phyloP scores from a whole-genome alignment of 2,113 vertebrate species.

The Oostethus manadensis region DNA sequence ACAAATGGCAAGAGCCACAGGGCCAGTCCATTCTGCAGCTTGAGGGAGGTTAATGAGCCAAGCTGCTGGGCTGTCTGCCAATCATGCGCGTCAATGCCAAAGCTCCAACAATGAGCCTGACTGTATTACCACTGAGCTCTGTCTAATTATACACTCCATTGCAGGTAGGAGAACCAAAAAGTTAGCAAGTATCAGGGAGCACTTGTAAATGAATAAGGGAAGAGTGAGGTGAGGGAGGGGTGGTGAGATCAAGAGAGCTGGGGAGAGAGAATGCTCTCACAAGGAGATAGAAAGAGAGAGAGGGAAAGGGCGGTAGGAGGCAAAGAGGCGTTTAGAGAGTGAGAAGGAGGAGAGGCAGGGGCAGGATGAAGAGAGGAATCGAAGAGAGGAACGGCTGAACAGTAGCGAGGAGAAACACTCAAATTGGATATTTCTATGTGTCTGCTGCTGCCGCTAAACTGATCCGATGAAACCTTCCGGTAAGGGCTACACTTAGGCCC shows the following conservation, averaged over 20 bases:
- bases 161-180: constrained; percentile 51
- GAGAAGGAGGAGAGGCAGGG: constrained; percentile 68
- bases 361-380: constrained; percentile 61
- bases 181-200: constrained; percentile 52
- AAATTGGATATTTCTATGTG: constrained; percentile 69
- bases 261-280: constrained; percentile 34
- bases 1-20: constrained; percentile 60
- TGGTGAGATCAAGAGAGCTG: constrained; percentile 37
- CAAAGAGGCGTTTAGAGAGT: constrained; percentile 68
- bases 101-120: constrained; percentile 70
- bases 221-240: constrained; percentile 50
- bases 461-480: constrained; percentile 69
- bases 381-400: constrained; percentile 62
- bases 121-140: constrained; percentile 71
- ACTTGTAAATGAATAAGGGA: constrained; percentile 21
- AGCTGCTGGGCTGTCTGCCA: constrained; percentile 71
- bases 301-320: constrained; percentile 48
- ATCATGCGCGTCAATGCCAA: constrained; percentile 67
- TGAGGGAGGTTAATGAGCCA: constrained; percentile 75
- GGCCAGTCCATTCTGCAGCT: constrained; percentile 57
- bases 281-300: constrained; percentile 32
- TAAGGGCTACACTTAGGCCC: constrained; percentile 60
- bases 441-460: constrained; percentile 44
- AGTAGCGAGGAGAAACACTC: constrained; percentile 59
- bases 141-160: constrained; percentile 73